These are phyloP conservation scores for Danaus plexippus DNA, from an alignment of 1,140 invertebrate species.

Conservation along the genomic window DNA sequence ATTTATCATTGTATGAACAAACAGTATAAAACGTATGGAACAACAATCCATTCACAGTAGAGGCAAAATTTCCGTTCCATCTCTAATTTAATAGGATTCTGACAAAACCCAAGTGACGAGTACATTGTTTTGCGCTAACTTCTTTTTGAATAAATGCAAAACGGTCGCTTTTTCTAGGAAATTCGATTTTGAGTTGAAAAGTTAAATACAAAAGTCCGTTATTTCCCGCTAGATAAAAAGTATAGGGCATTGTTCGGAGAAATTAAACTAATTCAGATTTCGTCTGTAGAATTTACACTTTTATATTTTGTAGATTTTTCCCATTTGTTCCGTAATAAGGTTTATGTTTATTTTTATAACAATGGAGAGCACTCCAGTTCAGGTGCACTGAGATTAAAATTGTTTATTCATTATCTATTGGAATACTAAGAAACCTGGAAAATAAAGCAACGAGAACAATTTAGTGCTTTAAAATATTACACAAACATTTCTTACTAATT, in stretches of 20 bases:
- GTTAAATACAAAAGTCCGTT: conserved; percentile 13
- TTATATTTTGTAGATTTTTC: background rate
- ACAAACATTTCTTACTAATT: too few species aligned
- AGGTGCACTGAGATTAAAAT: background rate
- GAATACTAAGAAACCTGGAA: too few species aligned
- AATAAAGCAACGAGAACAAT: too few species aligned
- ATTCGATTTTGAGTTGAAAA: conserved; percentile 23
- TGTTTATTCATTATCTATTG: too few species aligned
- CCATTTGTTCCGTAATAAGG: background rate
- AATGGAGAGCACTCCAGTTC: too few species aligned
- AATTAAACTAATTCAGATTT: background rate
- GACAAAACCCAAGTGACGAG: conserved; percentile 24
- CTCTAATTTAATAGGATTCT: conserved; percentile 27
- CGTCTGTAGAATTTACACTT: background rate
- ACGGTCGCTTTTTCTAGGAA: conserved; percentile 12
- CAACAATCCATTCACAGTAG: conserved; percentile 16
- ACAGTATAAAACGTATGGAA: conserved; percentile 3
- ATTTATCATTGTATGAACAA: too few species aligned
- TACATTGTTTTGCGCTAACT: conserved; percentile 23
- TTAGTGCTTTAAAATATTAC: too few species aligned
- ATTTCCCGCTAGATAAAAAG: background rate
- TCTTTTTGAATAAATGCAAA: conserved; percentile 17
- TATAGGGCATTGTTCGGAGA: background rate
- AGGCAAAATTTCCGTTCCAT: conserved; percentile 19
- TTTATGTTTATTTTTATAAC: background rate